Evolutionary conservation across 2,888 invertebrate species (phyloP).

Genomic region (Tupiocoris notatus): DNA sequence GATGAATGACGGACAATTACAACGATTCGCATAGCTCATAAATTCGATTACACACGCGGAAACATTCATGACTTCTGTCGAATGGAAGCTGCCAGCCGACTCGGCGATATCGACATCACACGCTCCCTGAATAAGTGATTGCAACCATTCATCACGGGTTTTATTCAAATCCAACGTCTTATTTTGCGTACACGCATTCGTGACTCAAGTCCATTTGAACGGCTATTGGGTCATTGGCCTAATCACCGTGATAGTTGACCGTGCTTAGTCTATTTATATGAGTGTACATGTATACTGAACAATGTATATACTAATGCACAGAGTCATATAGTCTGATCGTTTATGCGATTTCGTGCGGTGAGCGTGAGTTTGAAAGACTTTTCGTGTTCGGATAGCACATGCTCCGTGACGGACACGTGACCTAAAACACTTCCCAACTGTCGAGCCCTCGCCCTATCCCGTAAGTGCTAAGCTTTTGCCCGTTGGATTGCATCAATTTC

Average conservation of each 20-base stretch:
- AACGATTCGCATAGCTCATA: conserved; percentile 6
- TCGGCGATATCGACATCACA: not conserved
- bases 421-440: not conserved
- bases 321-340: not conserved
- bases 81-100: not conserved
- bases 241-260: conserved; percentile 1
- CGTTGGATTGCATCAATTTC: not conserved
- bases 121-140: too few species aligned
- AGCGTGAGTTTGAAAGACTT: conserved; percentile 12
- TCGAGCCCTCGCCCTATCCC: too few species aligned
- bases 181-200: not conserved
- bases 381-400: conserved; percentile 16
- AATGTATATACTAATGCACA: too few species aligned
- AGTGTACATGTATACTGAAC: too few species aligned
- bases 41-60: conserved; percentile 2
- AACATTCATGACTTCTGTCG: not conserved
- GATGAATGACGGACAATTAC: too few species aligned
- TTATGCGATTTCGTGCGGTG: not conserved
- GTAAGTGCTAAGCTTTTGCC: not conserved
- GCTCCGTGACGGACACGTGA: conserved; percentile 22
- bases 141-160: conserved; percentile 3
- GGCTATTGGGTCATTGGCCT: conserved; percentile 11
- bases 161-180: conserved; percentile 18
- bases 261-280: not conserved
- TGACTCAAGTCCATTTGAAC: not conserved